Evolutionary conservation across 2,113 vertebrate genomes (phyloP).

Genomic region (Perccottus glenii): DNA sequence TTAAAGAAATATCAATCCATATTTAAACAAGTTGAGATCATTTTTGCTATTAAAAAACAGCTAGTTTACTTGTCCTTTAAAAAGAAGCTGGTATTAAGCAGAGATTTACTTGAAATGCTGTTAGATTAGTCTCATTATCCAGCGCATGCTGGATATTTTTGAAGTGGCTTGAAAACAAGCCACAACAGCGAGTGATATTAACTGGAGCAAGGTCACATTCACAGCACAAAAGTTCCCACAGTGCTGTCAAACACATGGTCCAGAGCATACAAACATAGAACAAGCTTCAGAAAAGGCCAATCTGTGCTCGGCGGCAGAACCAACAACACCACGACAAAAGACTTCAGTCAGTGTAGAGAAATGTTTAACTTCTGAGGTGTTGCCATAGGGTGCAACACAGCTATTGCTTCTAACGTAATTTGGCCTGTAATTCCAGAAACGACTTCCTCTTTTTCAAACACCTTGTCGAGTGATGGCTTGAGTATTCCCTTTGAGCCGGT

Average conservation of each 20-base stretch:
- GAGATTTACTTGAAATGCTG: conserved; percentile 10
- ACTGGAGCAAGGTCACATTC: conserved; percentile 34
- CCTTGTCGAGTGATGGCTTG: conserved; percentile 27
- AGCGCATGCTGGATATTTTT: neutral
- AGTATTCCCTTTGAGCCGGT: conserved; percentile 41
- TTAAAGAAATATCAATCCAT: no score
- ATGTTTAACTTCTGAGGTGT: conserved; percentile 6
- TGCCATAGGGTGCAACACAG: neutral
- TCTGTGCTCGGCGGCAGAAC: conserved; percentile 14
- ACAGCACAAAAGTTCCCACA: conserved; percentile 50
- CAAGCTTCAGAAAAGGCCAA: conserved; percentile 33
- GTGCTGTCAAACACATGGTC: conserved; percentile 30
- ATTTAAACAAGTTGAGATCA: no score
- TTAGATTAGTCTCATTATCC: conserved; percentile 19
- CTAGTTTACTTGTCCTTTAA: no score
- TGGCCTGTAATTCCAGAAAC: conserved; percentile 13
- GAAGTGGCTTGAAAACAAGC: conserved; percentile 43
- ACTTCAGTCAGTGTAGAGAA: conserved; percentile 1
- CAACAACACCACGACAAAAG: conserved; percentile 17
- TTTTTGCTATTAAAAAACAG: no score
- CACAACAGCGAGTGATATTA: conserved; percentile 24
- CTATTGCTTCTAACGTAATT: neutral
- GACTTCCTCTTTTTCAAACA: conserved; percentile 5
- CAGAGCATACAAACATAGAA: conserved; percentile 55
- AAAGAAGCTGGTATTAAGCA: no score